Base-by-base conservation (phyloP, 2,797 vertebrate genomes). In the Enoplosus armatus region DNA sequence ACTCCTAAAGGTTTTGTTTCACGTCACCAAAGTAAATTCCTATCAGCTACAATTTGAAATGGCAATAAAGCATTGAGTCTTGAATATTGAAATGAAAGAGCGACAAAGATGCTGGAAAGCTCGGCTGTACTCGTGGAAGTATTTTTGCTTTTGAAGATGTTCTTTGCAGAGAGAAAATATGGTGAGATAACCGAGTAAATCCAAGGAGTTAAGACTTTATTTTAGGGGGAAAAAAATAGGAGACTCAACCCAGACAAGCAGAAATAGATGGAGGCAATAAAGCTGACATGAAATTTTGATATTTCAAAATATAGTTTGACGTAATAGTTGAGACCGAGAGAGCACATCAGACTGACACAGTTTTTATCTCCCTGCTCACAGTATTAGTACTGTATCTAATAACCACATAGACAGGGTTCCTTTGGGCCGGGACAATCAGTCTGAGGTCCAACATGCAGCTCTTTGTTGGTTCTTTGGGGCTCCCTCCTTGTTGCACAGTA, bases 311-410 rank as follows among this genome's bases (percentile, higher is more conserved):
- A n/a, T 5, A n/a, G 37, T 37, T 47, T 48, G 5, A 53, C 8
- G 6, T 0, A 1, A 48, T 29, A 35, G 41, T 43, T 65, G 12
- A 9, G 20, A 45, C 3, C 24, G 27, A 50, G n/a, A 47, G 72
- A 29, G 11, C 24, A 5, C 14, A 8, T 62, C 27, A 27, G 26
- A 22, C 6, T 56, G 8, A 22, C 31, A 22, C 9, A n/a, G 51
- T 37, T 55, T 58, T 29, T 31, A 61, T 56, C 20, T 53, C 9
- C 22, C 29, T 55, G n/a, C 12, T 22, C 39, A 53, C 11, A 18
- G 3, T 39, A 27, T 27, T 56, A 10, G 41, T 59, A 53, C 63
- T 62, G 9, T n/a, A 39, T 68, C 51, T 76, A 62, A 65, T 50
- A 70, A 37, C 27, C 31, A 65, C 18, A 4, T 24, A 29, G 24